Evolutionary conservation across 1,140 invertebrate genomes (phyloP), one percentile per base, ranked within the genome.

Genomic region (Drosophila triauraria): DNA sequence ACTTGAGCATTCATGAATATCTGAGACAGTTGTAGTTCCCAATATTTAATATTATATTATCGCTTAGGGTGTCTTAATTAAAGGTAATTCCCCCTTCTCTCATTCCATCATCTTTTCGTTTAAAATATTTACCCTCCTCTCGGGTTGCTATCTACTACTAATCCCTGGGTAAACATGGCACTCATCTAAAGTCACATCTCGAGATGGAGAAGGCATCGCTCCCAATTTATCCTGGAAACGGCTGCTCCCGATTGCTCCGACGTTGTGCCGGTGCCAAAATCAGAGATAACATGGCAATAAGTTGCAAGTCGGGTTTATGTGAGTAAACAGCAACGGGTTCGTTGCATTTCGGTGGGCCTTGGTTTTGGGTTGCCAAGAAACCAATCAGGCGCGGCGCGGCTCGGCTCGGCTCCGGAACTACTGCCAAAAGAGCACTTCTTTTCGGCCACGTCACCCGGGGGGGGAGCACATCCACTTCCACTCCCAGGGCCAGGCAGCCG

Each of bases 361-460:
- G 58, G 54, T 64, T 62, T 59, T 43, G 58, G 54, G 68, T 62
- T 85, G 82, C 82, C 82, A 86, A 86, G 76, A 86, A 86, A 82
- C 78, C 75, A 86, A 86, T 86, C 83, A 82, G 65, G 50, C 75
- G 65, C 27, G 65, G 50, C 75, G 65, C 27, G 27, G 27, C 27
- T 30, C 61, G 47, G 15, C 64, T 43, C 17, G 59, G 25, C 64
- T 47, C 17, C 42, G 25, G 32, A 53, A 23, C 44, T 35, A 46
- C 43, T 68, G 46, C 44, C 78, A 59, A 50, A 54, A 61, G 58
- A 82, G 65, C 62, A 60, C 48, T 78, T 70, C 64, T 50, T 51
- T 10, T 15, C 53, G 40, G 38, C 64, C 48, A 69, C 56, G 67
- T 67, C 64, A 75, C 51, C 70, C 51, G 60, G 32, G 67, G 46